Base-by-base conservation (phyloP, 2,797 vertebrate genomes). In the Lepus townsendii region DNA sequence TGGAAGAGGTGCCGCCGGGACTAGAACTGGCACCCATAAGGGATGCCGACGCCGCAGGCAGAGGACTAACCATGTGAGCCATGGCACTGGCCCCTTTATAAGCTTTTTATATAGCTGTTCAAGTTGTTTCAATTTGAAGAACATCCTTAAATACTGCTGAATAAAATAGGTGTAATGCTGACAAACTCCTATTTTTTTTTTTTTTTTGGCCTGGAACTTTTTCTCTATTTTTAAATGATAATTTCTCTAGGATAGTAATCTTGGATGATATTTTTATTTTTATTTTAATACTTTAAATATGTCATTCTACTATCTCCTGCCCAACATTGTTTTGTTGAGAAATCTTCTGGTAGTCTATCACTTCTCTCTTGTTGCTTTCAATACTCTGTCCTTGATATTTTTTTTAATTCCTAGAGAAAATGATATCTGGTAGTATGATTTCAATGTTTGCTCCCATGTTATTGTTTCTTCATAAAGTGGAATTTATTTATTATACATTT, bases 401-500 rank as follows among this genome's bases (percentile, higher is more conserved):
- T 35, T 35, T 35, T 35, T 35, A 35, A 73, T 95, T 86, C 57
- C 35, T 82, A 77, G 63, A 83, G 42, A 47, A 93, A 79, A 9
- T 66, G 14, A 47, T 83, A 2, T 79, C 60, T 86, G 32, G 6
- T 65, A 62, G 90, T 80, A 2, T 42, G n/a, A 78, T 62, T 17
- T 3, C 4, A 57, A 20, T 3, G 54, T 90, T 89, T 83, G n/a
- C 30, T 66, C 24, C 14, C 24, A 6, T 35, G 3, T 66, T 69
- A 50, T 47, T 90, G n/a, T 24, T 88, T 95, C 63, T 77, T 76
- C n/a, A 20, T 88, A 84, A 87, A 88, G 57, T 94, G 16, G 13
- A 72, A 76, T 76, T 93, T 75, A 57, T 24, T 83, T 83, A 54
- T 71, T 75, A 22, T 78, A 54, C 57, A 27, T 79, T 90, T 77